A percentile compares a stretch with the other conserved stretches of the same genome.
Conservation (phyloP, 2,113 vertebrate species). For the Salvelinus sp. region DNA sequence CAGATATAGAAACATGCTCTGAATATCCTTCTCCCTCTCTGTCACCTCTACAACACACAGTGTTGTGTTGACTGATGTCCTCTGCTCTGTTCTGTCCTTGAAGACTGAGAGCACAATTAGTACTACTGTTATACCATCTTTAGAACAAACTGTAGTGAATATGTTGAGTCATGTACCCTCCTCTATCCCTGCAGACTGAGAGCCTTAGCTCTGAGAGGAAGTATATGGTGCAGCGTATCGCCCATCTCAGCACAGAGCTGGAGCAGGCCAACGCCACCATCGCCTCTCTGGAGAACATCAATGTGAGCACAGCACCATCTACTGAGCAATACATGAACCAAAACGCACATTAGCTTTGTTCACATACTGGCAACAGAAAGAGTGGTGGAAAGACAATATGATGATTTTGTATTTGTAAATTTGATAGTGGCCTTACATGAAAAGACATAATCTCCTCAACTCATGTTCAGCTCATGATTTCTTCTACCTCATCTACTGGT, state of each 20-base stretch:
- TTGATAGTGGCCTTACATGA: too few species aligned
- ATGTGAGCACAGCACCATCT: constrained; percentile 70
- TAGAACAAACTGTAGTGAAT: neutral
- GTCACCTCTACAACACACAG: too few species aligned
- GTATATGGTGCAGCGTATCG: constrained; percentile 66
- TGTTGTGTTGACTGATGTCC: too few species aligned
- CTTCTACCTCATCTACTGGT: too few species aligned
- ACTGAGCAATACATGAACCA: constrained; percentile 8
- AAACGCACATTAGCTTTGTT: neutral
- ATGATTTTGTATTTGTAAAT: neutral
- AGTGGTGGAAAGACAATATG: too few species aligned
- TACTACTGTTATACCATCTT: too few species aligned
- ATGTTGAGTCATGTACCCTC: neutral
- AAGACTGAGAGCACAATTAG: too few species aligned
- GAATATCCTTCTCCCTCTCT: too few species aligned
- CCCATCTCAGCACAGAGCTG: constrained; percentile 71
- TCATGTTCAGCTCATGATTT: too few species aligned
- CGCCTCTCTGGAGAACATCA: constrained; percentile 72
- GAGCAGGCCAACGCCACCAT: constrained; percentile 72
- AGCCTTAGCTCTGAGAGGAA: constrained; percentile 70
- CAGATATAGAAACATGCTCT: too few species aligned
- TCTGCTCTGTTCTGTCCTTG: too few species aligned
- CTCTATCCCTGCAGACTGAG: constrained; percentile 53
- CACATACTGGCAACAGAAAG: neutral
- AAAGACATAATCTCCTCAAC: too few species aligned